Conservation (phyloP, 2,113 vertebrate species). For the Ptilorrhoa leucosticta region DNA sequence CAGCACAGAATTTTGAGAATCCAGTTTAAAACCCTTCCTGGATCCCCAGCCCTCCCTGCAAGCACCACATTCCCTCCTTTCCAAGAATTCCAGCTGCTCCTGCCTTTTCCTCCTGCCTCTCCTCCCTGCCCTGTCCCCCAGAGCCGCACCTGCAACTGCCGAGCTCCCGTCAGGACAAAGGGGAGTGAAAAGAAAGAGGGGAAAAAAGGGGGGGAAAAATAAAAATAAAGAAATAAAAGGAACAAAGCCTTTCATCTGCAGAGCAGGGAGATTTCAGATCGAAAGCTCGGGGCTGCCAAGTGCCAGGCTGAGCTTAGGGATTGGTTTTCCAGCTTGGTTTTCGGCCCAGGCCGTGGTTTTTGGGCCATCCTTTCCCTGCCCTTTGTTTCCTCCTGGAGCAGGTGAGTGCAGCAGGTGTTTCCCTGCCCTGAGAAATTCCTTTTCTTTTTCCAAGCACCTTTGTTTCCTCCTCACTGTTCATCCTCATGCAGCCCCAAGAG, state of each 20-base stretch:
- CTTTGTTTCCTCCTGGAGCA: slow-evolving; percentile 5
- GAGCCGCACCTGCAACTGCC: neutral
- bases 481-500: neutral
- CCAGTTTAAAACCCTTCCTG: neutral
- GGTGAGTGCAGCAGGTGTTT: slow-evolving; percentile 35
- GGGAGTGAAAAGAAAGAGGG: neutral
- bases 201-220: fast-evolving
- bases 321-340: neutral
- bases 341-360: neutral
- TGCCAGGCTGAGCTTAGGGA: neutral
- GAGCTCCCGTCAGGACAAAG: neutral
- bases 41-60: neutral
- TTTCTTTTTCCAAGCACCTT: neutral
- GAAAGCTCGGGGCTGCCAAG: neutral
- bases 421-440: neutral
- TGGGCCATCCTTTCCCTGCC: neutral
- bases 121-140: neutral
- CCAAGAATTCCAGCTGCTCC: neutral
- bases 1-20: too few relatives aligned
- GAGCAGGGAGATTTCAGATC: neutral
- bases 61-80: neutral
- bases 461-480: neutral
- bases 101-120: neutral
- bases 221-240: fast-evolving
- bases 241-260: slow-evolving; percentile 1